Percentiles rank a stretch among this genome's conserved stretches.
These are phyloP conservation scores for Pica pica DNA, from an alignment of 2,113 vertebrate genomes.

Conservation along the genomic window DNA sequence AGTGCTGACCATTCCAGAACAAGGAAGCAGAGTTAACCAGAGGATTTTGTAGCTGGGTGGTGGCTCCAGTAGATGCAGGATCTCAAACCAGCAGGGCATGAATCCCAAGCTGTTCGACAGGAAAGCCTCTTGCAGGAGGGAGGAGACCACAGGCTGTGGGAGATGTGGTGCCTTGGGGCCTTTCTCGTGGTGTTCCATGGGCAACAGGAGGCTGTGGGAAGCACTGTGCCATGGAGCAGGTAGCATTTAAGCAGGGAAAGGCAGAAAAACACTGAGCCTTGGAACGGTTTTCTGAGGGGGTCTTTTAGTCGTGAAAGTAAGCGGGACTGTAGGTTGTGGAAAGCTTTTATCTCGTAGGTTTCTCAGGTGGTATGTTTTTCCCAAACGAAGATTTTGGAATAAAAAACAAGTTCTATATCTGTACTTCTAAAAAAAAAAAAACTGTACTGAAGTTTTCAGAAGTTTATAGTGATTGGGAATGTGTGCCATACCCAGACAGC, in stretches of 20 bases:
- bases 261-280: neutral
- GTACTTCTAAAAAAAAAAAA: neutral
- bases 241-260: neutral
- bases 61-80: rapidly evolving
- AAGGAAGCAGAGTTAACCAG: neutral
- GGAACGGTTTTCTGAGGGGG: neutral
- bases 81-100: neutral
- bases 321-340: neutral
- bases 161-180: neutral
- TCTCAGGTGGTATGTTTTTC: neutral
- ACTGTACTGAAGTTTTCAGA: neutral
- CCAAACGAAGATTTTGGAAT: neutral
- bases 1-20: rapidly evolving
- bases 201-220: rapidly evolving
- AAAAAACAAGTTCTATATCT: neutral
- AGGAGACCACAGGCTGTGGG: neutral
- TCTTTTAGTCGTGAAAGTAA: neutral
- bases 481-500: neutral
- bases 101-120: neutral
- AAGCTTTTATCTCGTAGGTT: neutral
- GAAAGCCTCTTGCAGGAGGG: neutral
- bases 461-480: neutral
- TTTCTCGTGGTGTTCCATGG: rapidly evolving
- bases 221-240: neutral
- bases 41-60: neutral